These are phyloP conservation scores for Coptotermes formosanus DNA, from an alignment of 1,140 invertebrate genomes.

Conservation along the genomic window DNA sequence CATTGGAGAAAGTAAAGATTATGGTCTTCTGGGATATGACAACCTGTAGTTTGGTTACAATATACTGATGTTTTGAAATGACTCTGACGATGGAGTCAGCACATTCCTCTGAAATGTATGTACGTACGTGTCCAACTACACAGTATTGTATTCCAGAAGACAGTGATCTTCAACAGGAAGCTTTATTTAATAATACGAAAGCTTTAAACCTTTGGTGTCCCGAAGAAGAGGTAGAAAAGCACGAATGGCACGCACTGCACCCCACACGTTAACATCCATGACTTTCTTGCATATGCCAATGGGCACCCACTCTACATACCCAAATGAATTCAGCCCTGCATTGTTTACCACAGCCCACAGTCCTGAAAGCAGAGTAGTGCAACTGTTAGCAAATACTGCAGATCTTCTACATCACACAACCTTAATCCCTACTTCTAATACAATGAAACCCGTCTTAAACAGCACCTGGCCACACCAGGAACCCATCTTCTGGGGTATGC, in stretches of 20 bases:
- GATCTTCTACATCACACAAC: background rate
- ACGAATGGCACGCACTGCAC: constrained; percentile 46
- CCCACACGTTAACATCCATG: constrained; percentile 47
- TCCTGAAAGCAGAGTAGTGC: constrained; percentile 2
- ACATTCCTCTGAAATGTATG: too few relatives aligned
- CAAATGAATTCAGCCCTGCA: constrained; percentile 46
- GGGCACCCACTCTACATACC: constrained; percentile 50
- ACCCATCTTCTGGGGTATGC: background rate
- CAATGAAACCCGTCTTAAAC: too few relatives aligned
- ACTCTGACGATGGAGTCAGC: too few relatives aligned
- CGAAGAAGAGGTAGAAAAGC: constrained; percentile 47
- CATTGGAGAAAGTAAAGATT: too few relatives aligned
- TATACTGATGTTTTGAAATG: too few relatives aligned
- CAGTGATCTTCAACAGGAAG: too few relatives aligned
- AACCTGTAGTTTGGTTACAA: too few relatives aligned
- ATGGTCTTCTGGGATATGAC: too few relatives aligned
- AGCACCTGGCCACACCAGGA: too few relatives aligned
- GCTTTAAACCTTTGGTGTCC: constrained; percentile 37
- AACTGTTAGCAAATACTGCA: background rate
- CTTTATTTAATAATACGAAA: background rate
- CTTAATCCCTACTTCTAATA: background rate
- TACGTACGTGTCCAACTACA: too few relatives aligned
- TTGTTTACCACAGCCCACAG: constrained; percentile 35
- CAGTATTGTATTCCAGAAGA: too few relatives aligned
- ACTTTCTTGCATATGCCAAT: constrained; percentile 39